A percentile compares a stretch with the other conserved stretches of the same genome.
These are phyloP conservation scores for Bombylius discolor DNA, from an alignment of 2,888 invertebrate species.

Conservation along the genomic window DNA sequence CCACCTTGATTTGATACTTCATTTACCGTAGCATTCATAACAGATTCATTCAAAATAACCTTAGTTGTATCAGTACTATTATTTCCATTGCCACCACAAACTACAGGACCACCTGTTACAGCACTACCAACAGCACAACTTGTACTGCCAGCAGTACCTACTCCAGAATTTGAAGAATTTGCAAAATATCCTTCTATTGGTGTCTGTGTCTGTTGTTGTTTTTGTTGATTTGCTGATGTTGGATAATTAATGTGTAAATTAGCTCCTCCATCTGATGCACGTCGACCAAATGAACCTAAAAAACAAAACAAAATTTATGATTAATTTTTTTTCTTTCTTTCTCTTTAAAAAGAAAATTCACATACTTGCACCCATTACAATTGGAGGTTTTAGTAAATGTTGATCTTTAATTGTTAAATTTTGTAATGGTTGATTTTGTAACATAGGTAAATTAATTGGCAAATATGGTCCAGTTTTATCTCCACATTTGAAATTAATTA, in stretches of 20 bases:
- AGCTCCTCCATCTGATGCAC: constrained; percentile 92
- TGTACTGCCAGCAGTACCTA: constrained; percentile 12
- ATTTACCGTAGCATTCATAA: not conserved
- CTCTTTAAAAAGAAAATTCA: constrained; percentile 11
- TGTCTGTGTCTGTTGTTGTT: constrained; percentile 26
- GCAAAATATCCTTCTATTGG: constrained; percentile 32
- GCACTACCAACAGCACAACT: constrained; percentile 16
- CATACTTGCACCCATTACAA: constrained; percentile 70
- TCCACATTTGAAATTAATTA: constrained; percentile 31
- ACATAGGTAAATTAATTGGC: constrained; percentile 68
- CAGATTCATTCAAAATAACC: too few relatives aligned
- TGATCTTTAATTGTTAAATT: constrained; percentile 87
- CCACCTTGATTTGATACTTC: not conserved
- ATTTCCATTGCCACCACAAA: constrained; percentile 1
- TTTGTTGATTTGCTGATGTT: constrained; percentile 34
- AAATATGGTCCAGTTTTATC: constrained; percentile 47
- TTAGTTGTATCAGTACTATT: not conserved
- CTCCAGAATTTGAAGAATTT: constrained; percentile 12
- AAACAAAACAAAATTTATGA: constrained; percentile 3
- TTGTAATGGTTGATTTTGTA: constrained; percentile 70
- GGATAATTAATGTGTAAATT: constrained; percentile 65
- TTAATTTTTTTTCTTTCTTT: too few relatives aligned
- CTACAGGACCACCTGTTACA: constrained; percentile 5
- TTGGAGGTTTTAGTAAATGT: constrained; percentile 85
- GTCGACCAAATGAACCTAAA: constrained; percentile 64